Base-by-base conservation (phyloP, 2,888 invertebrate species). In the Epirrita christyi region DNA sequence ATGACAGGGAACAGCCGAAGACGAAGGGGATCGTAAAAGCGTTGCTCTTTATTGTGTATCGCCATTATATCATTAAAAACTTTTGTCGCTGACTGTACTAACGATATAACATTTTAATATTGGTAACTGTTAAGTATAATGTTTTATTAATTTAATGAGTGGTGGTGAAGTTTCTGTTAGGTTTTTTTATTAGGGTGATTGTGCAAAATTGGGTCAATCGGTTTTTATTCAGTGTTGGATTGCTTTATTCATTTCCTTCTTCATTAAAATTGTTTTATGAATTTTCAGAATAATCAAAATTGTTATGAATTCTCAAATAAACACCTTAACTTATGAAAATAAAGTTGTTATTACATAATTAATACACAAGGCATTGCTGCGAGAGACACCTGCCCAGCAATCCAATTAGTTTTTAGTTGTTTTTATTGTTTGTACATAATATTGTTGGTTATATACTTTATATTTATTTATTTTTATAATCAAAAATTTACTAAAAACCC, bases 21-120 rank as follows among this genome's bases (percentile, higher is more conserved):
- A 21, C 21, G 21, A 21, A 3, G 21, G 21, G 21, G 4, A 21
- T 21, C 2, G 21, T 21, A 21, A 21, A 21, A 21, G 21, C 4
- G 21, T 21, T 21, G 21, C 21, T 21, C 4, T 21, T 2, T 21
- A 4, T 21, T 21, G 2, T 21, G 21, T 21, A 2, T 2, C 21
- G 21, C n/a, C n/a, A n/a, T n/a, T n/a, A n/a, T n/a, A 21, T 2
- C 21, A 21, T 21, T 21, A 2, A 21, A 14, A 48, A 28, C 38
- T 28, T 40, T 0, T 15, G 38, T n/a, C 4, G 14, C 28, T 40
- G 40, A 48, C 48, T 48, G 48, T 48, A 48, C 29, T 6, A 48
- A 40, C 28, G n/a, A 38, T 71, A 65, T 71, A 67, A 66, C 66
- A 64, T 69, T 73, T 69, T 74, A 64, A 75, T 73, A 72, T 59